Percentiles rank a stretch among this genome's conserved stretches.
These are phyloP conservation scores for Mionectes olivaceus DNA, from an alignment of 2,797 vertebrate genomes.

Conservation along the genomic window DNA sequence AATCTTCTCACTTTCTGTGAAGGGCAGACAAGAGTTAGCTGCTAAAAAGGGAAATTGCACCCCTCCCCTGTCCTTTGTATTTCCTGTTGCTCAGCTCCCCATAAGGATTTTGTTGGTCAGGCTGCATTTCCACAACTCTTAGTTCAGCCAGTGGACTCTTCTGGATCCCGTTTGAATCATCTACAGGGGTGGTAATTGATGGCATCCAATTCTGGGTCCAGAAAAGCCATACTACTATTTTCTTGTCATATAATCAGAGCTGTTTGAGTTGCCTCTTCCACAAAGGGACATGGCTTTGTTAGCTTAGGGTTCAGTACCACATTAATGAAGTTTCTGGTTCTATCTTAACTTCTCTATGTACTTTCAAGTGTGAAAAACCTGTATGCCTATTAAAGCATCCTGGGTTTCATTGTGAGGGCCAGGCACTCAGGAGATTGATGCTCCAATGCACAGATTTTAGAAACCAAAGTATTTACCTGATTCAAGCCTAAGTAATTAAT, in stretches of 20 bases:
- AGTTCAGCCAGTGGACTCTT: background rate
- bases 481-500: background rate
- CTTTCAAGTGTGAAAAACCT: background rate
- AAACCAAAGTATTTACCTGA: background rate
- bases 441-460: background rate
- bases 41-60: background rate
- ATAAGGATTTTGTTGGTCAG: background rate
- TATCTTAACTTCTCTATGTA: background rate
- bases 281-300: background rate
- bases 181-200: background rate
- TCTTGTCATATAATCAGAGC: background rate
- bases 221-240: background rate
- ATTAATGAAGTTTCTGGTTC: background rate
- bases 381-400: background rate
- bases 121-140: background rate
- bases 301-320: background rate
- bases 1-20: background rate
- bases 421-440: background rate
- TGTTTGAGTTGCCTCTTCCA: background rate
- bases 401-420: background rate
- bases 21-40: background rate
- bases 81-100: background rate
- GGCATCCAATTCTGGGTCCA: no score
- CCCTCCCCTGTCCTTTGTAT: accelerated
- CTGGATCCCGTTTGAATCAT: background rate